These are phyloP conservation scores for Pteronotus mesoamericanus DNA, from an alignment of 2,797 vertebrate genomes.

Conservation along the genomic window DNA sequence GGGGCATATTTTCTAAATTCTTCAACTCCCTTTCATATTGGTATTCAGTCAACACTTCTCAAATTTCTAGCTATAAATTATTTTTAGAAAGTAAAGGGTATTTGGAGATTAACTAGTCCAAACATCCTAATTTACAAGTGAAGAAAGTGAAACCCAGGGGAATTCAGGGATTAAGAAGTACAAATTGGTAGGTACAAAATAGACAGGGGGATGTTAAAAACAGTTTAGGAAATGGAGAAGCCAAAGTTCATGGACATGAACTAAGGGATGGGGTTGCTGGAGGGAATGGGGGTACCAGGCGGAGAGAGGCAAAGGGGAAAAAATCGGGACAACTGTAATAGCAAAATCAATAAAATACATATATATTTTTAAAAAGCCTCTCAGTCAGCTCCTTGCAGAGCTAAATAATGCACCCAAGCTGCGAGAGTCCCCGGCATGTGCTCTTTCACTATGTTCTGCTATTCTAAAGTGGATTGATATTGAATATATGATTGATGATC, in stretches of 20 bases:
- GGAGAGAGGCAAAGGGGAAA: background rate
- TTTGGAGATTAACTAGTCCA: background rate
- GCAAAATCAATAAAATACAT: background rate
- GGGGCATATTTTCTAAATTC: background rate
- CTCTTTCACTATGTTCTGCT: background rate
- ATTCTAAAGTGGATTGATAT: background rate
- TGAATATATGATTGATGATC: background rate
- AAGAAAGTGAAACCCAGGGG: background rate
- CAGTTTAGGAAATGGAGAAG: background rate
- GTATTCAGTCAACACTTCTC: background rate
- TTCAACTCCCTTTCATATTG: background rate
- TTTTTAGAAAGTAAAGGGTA: background rate
- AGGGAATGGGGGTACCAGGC: background rate
- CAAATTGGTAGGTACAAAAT: background rate
- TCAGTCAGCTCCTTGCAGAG: background rate
- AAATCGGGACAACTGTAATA: background rate
- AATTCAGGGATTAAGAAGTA: background rate
- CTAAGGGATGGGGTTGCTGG: background rate
- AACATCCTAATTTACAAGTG: background rate
- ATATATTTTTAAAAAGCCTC: background rate
- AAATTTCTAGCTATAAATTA: background rate
- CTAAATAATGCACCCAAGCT: background rate
- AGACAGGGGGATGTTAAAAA: background rate
- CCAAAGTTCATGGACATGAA: background rate
- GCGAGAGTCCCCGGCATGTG: accelerated